These are phyloP conservation scores for Drosophila siamana DNA, from an alignment of 2,888 invertebrate species.

Conservation along the genomic window DNA sequence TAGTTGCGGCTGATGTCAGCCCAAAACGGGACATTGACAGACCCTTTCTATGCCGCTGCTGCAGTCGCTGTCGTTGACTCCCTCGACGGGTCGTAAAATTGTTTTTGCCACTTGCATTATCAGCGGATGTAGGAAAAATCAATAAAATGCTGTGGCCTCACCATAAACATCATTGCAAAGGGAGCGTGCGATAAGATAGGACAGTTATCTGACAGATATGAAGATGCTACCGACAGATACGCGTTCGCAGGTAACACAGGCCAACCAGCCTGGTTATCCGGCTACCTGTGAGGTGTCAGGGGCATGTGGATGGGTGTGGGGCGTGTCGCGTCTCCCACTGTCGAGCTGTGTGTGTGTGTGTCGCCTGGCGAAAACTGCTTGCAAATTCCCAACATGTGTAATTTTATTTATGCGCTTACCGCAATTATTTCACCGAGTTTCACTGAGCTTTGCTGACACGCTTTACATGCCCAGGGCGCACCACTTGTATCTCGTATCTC, in stretches of 20 bases:
- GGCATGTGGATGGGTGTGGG: slow-evolving; percentile 1
- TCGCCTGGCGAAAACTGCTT: slow-evolving; percentile 44
- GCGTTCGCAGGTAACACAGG: slow-evolving; percentile 1
- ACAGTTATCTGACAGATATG: slow-evolving; percentile 35
- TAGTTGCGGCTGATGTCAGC: slow-evolving; percentile 61
- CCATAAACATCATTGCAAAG: slow-evolving; percentile 27
- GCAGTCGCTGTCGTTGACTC: too few relatives aligned
- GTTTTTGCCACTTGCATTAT: slow-evolving; percentile 49
- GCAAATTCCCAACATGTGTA: slow-evolving; percentile 64
- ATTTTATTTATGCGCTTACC: slow-evolving; percentile 68
- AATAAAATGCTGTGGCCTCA: slow-evolving; percentile 42
- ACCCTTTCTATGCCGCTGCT: slow-evolving; percentile 44
- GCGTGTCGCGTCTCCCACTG: slow-evolving; percentile 43
- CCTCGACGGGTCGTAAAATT: slow-evolving; percentile 41
- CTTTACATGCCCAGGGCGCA: slow-evolving; percentile 72
- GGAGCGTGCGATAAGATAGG: slow-evolving; percentile 58
- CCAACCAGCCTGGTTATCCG: slow-evolving; percentile 8
- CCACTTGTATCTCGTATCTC: slow-evolving; percentile 57
- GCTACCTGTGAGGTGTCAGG: slow-evolving; percentile 21
- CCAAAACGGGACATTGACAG: slow-evolving; percentile 50
- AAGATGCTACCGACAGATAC: slow-evolving; percentile 47
- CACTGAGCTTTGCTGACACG: slow-evolving; percentile 79
- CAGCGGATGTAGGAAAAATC: slow-evolving; percentile 42
- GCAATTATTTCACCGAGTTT: slow-evolving; percentile 79
- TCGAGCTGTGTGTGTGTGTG: slow-evolving; percentile 9